Base-by-base conservation (phyloP, 2,113 vertebrate genomes). In the Leptocoma aspasia region DNA sequence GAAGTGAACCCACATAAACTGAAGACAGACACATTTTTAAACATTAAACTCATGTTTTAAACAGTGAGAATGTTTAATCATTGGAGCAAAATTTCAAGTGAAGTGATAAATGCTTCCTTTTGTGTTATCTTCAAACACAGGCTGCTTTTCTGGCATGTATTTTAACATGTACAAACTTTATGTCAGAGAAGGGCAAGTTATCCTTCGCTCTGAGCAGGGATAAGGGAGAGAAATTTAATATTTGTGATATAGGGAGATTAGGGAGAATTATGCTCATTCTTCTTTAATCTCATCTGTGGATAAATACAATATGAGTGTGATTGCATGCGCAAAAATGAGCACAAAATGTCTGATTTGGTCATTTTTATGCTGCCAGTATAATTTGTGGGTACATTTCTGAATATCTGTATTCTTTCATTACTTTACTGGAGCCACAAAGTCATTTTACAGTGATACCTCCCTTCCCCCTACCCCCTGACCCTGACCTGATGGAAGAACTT, bases 391-490 rank as follows among this genome's bases (percentile, higher is more conserved):
- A 18, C 13, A 16, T 37, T 27, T 83, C 21, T 81, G 39, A 59
- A 59, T 6, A 78, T 31, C 21, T 86, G 12, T 27, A 31, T 66
- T 45, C 21, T 86, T 76, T 64, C 33, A 35, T 39, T 82, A 20
- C 12, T 80, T 50, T 18, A 39, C 10, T 30, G 21, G 5, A 6
- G 26, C 33, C 15, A 50, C 3, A 23, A 75, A 41, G 23, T 6
- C 20, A 5, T 3, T 68, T 54, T 75, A 19, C 6, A 52, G 15
- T 12, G 24, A 1, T 37, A 27, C 2, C 0, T 1, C 1, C 4
- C 1, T 1, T 5, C 15, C 17, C 11, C 1, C 1, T 1, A 1
- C 4, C 3, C 6, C 4, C 6, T 60, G 31, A 61, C 39, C 39
- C 39, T 39, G 7, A 41, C 21, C 39, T 4, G 37, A 57, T 31